Base-by-base conservation (phyloP, 2,888 invertebrate genomes). In the Spicauda simplicius region DNA sequence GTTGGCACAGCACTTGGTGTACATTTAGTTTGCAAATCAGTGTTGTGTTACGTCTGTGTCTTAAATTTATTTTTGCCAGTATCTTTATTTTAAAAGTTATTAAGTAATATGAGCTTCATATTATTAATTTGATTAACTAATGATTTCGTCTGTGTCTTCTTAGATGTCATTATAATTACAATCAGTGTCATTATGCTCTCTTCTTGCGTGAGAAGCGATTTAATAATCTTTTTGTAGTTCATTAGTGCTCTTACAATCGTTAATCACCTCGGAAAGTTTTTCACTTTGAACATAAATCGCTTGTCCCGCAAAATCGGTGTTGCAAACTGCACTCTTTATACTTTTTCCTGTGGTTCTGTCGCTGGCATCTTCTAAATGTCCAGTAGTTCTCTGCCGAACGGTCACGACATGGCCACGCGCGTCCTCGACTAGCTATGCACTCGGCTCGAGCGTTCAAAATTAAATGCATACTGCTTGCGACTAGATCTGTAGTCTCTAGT, bases 271-370 rank as follows among this genome's bases (percentile, higher is more conserved):
- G 18, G n/a, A 50, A 5, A 48, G 30, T 57, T 33, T 18, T 19
- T 57, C 4, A 45, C 41, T 68, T 12, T 60, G 2, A 8, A 20
- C 8, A 12, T 76, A 86, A 84, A 87, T 79, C 76, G 86, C 84
- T 88, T 80, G 81, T 86, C 80, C 70, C 79, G 85, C 85, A 78
- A 80, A 78, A 86, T 92, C 91, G 91, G 93, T 93, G 92, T 93
- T 93, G 93, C 93, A 93, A 93, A 93, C 87, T 93, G 93, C 93
- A 91, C 92, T 93, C 93, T 93, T 92, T 93, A 92, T 91, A 88
- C 90, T 91, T 83, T 90, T 84, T 91, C 86, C 87, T 93, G 87
- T 90, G 89, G 86, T 89, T 88, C 91, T 90, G 88, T 92, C 88
- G 90, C 91, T 89, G 91, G 90, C 87, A 85, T 88, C 88, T 86